A percentile compares a stretch with the other conserved stretches of the same genome.
These are phyloP conservation scores for Symphodus melops DNA, from an alignment of 2,113 vertebrate genomes.

Conservation along the genomic window DNA sequence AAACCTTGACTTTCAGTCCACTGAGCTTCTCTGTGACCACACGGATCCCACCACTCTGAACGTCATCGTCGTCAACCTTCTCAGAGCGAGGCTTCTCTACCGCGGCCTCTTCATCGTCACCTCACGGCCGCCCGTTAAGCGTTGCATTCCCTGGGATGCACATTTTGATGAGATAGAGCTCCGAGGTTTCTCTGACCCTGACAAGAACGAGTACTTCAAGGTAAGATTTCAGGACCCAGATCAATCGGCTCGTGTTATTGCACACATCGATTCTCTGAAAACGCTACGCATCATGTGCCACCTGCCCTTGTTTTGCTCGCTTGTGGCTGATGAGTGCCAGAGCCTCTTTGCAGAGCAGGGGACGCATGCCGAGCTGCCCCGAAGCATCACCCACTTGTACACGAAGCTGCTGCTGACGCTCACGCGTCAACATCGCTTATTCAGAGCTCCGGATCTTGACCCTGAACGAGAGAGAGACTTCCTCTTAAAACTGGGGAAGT, in stretches of 20 bases:
- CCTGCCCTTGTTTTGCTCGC: slow-evolving; percentile 78
- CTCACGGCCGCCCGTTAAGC: slow-evolving; percentile 42
- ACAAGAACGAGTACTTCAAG: slow-evolving; percentile 76
- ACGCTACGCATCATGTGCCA: slow-evolving; percentile 82
- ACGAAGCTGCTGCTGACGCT: slow-evolving; percentile 70
- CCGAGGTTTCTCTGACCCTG: slow-evolving; percentile 68
- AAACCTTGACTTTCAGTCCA: slow-evolving; percentile 64
- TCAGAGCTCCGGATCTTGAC: slow-evolving; percentile 17
- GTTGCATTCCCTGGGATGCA: slow-evolving; percentile 60
- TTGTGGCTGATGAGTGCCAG: slow-evolving; percentile 65
- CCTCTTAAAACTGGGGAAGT: slow-evolving; percentile 73
- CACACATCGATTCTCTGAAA: slow-evolving; percentile 61
- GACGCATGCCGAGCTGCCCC: slow-evolving; percentile 47
- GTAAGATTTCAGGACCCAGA: slow-evolving; percentile 62
- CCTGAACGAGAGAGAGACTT: slow-evolving; percentile 46
- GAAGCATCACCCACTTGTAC: slow-evolving; percentile 75
- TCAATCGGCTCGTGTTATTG: slow-evolving; percentile 69
- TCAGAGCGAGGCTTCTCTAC: slow-evolving; percentile 70
- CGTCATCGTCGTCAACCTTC: slow-evolving; percentile 73
- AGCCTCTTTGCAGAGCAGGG: slow-evolving; percentile 32
- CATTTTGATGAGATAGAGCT: slow-evolving; percentile 65
- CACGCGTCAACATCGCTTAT: slow-evolving; percentile 14
- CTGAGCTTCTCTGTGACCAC: slow-evolving; percentile 41
- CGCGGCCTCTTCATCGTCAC: slow-evolving; percentile 45
- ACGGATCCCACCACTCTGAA: slow-evolving; percentile 17